phyloP scores from a whole-genome alignment of 2,888 invertebrate species.

The Folsomia candida region DNA sequence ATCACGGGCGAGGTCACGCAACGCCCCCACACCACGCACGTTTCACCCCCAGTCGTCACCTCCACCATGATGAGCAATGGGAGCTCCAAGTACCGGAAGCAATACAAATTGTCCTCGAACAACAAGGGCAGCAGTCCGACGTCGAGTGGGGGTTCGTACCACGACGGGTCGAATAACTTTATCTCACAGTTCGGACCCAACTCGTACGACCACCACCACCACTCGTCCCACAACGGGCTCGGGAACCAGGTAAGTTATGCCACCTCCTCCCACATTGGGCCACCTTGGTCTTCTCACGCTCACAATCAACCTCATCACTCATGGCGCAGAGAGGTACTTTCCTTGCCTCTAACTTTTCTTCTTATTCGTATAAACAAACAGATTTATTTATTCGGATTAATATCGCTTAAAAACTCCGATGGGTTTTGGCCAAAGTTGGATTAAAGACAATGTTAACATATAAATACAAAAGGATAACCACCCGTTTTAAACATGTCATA shows the following conservation, averaged over 20 bases:
- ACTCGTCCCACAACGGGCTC: slow-evolving; percentile 2
- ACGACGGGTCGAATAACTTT: not conserved
- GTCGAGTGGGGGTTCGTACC: not conserved
- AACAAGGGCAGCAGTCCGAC: too few relatives aligned
- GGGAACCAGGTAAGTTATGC: slow-evolving; percentile 18
- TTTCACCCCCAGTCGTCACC: slow-evolving; percentile 47
- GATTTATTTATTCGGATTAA: not conserved
- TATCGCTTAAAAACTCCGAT: not conserved
- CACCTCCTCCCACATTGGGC: slow-evolving; percentile 18
- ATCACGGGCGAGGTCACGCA: slow-evolving; percentile 43
- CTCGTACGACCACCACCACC: slow-evolving; percentile 9
- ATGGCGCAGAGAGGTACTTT: slow-evolving; percentile 18
- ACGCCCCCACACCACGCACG: slow-evolving; percentile 48
- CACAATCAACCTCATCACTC: slow-evolving; percentile 11
- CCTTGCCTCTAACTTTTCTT: not conserved
- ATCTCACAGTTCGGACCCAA: not conserved
- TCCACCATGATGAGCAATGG: slow-evolving; percentile 43
- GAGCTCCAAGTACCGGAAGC: slow-evolving; percentile 4
- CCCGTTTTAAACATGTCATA: too few relatives aligned
- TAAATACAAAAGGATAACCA: too few relatives aligned
- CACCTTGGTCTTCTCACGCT: slow-evolving; percentile 16
- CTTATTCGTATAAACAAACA: not conserved
- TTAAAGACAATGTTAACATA: too few relatives aligned
- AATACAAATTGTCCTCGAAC: slow-evolving; percentile 18
- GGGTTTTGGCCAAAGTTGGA: not conserved